Conservation (phyloP, 1,140 invertebrate genomes). For the Drosophila repletoides region DNA sequence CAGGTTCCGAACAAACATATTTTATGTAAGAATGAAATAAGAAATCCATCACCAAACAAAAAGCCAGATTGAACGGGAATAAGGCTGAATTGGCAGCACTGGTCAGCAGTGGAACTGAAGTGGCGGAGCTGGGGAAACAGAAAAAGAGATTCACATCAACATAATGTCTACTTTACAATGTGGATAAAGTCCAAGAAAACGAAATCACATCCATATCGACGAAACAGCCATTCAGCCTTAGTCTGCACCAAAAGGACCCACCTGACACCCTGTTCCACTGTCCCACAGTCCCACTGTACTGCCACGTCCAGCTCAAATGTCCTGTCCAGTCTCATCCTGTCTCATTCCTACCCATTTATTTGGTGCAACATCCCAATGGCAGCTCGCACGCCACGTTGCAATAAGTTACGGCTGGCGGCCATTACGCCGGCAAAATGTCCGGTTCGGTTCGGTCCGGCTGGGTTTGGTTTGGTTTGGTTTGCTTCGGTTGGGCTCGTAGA, state of each 20-base stretch:
- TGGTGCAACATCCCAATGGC: constrained; percentile 41
- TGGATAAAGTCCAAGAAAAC: constrained; percentile 72
- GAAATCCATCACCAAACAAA: too few relatives aligned
- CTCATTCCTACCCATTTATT: constrained; percentile 43
- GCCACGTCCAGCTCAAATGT: constrained; percentile 9
- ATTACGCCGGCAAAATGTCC: constrained; percentile 54
- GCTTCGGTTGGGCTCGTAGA: too few relatives aligned
- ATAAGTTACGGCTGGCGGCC: constrained; percentile 71
- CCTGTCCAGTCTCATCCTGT: neutral
- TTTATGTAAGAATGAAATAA: too few relatives aligned
- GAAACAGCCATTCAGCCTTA: constrained; percentile 16
- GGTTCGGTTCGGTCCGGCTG: constrained; percentile 13
- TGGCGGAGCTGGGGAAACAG: neutral
- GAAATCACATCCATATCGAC: constrained; percentile 74
- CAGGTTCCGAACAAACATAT: too few relatives aligned
- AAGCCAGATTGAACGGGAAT: too few relatives aligned
- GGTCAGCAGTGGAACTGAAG: constrained; percentile 11
- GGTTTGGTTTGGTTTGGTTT: neutral
- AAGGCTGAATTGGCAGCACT: constrained; percentile 14
- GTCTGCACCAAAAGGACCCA: too few relatives aligned
- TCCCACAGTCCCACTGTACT: too few relatives aligned
- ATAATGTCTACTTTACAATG: constrained; percentile 81
- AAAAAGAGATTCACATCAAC: constrained; percentile 58
- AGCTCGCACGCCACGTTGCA: constrained; percentile 72
- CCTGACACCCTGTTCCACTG: neutral